phyloP scores from a whole-genome alignment of 2,113 vertebrate genomes.

The Acanthisitta chloris region DNA sequence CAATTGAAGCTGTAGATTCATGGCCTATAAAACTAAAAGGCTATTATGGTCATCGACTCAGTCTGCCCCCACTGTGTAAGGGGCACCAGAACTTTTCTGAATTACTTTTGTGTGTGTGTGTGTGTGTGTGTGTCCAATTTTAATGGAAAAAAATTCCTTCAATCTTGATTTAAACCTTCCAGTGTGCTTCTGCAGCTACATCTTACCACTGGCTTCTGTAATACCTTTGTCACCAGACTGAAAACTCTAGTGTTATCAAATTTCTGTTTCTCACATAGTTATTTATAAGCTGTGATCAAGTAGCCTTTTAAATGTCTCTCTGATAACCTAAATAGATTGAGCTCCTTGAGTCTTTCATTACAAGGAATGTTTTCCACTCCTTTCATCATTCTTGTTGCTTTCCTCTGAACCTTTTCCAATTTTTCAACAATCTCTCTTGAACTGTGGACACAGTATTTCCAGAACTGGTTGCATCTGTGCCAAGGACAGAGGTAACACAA shows the following conservation, averaged over 20 bases:
- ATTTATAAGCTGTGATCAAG: constrained; percentile 36
- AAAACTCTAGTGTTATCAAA: constrained; percentile 13
- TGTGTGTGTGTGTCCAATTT: neutral
- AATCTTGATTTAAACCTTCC: neutral
- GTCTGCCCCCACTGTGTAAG: neutral
- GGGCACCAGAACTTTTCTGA: neutral
- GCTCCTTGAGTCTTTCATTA: constrained; percentile 23
- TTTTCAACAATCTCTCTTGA: constrained; percentile 23
- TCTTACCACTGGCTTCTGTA: neutral
- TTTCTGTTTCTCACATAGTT: constrained; percentile 36
- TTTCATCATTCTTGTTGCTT: constrained; percentile 29
- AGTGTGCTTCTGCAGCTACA: neutral
- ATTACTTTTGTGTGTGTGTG: neutral
- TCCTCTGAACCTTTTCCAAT: constrained; percentile 52
- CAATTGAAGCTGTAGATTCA: constrained; percentile 40
- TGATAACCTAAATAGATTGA: constrained; percentile 36
- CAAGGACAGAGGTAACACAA: constrained; percentile 27
- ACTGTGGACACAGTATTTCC: neutral
- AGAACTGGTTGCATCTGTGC: neutral
- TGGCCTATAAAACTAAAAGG: constrained; percentile 46
- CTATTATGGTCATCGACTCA: constrained; percentile 37
- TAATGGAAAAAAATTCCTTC: neutral
- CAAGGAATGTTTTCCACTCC: constrained; percentile 20
- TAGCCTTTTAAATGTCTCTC: neutral
- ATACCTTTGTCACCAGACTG: neutral